Percentiles rank a stretch among this genome's conserved stretches.
These are phyloP conservation scores for Erythrocebus patas DNA, from an alignment of 2,113 vertebrate species.

Conservation along the genomic window DNA sequence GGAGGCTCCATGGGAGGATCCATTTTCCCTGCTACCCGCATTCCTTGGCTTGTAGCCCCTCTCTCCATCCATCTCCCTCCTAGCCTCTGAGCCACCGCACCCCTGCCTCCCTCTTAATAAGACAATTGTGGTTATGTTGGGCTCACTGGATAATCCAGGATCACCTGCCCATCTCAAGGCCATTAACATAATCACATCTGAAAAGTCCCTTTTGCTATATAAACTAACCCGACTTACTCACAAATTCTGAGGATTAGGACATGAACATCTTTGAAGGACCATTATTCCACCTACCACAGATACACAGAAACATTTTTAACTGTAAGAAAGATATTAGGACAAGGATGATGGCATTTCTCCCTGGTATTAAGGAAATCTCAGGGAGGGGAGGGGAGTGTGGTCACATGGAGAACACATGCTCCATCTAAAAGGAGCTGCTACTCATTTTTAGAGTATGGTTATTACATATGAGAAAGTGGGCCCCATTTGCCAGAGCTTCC, in stretches of 20 bases:
- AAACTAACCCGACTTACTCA: neutral
- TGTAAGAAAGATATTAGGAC: neutral
- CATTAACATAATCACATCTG: neutral
- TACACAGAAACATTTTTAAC: neutral
- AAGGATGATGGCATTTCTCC: neutral
- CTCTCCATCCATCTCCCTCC: neutral
- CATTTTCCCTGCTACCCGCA: accelerated
- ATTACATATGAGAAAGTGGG: neutral
- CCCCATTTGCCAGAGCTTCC: neutral
- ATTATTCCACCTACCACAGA: neutral
- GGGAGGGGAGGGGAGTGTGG: neutral
- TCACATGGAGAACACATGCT: neutral
- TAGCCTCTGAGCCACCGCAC: no score
- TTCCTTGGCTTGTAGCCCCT: neutral
- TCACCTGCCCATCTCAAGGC: neutral
- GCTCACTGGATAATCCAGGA: neutral
- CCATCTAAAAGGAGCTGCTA: neutral
- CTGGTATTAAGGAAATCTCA: neutral
- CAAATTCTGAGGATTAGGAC: neutral
- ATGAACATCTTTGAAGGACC: neutral
- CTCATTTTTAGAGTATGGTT: neutral
- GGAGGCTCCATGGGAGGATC: neutral
- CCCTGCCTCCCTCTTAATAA: neutral
- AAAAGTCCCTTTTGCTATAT: neutral
- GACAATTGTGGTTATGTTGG: neutral